Evolutionary conservation across 2,113 vertebrate species (phyloP), one percentile per base, ranked within the genome.

Genomic region (Elephas maximus): DNA sequence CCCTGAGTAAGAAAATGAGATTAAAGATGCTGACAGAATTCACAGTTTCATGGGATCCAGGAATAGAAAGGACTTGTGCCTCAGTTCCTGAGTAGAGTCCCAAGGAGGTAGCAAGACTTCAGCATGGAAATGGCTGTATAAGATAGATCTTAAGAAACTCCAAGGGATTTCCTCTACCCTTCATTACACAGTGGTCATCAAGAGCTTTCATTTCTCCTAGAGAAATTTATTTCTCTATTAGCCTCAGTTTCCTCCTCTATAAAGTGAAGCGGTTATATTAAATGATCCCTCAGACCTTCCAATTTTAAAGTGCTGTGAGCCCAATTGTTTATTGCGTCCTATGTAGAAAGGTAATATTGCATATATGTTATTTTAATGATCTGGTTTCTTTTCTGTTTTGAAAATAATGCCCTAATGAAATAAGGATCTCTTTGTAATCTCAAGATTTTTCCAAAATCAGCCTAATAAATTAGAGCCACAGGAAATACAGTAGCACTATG

Each of bases 141-240:
- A n/a, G 5, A 33, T 5, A 14, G 6, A 10, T 23, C 57, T 33
- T n/a, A 14, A 62, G 37, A 63, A 90, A 14, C 5, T 30, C 14
- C 53, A 45, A 30, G 11, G 24, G 11, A 14, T 67, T 26, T n/a
- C 60, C 21, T 14, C 14, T 10, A 10, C 1, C 20, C 10, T 12
- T 60, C 21, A 18, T 0, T 1, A 14, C 41, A 9, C 1, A 7
- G 26, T 53, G 18, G 5, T 24, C 24, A 0, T 26, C 41, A 11
- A 67, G 23, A 51, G 8, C 3, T 7, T 17, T 74, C 41, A 11
- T 2, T 1, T 11, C 6, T n/a, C 26, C 57, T 12, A 45, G 18
- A 62, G 17, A 82, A 20, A 7, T 8, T 0, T 8, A 7, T 24
- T 18, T 6, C 11, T n/a, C 21, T 26, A 74, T 11, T 69, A 26